Evolutionary conservation across 2,888 invertebrate genomes (phyloP).

Genomic region (Parasteatoda lunata): DNA sequence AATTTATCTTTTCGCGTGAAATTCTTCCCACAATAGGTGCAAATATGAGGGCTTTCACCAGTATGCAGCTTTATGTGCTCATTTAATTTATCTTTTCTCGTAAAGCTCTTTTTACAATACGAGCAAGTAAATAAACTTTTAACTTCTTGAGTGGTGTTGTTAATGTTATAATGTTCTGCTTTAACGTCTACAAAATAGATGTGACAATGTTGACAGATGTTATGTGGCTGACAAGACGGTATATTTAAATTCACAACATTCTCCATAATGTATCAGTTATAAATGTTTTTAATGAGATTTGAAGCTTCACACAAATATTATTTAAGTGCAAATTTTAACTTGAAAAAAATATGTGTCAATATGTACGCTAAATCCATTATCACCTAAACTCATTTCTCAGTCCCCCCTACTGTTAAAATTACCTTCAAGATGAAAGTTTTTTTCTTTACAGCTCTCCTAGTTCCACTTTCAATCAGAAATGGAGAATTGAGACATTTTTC

Average conservation of each 20-base stretch:
- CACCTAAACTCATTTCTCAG: neutral
- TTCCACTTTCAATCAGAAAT: constrained; percentile 65
- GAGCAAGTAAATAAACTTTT: constrained; percentile 51
- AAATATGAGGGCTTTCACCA: constrained; percentile 61
- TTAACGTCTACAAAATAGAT: constrained; percentile 65
- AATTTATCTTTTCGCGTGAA: constrained; percentile 60
- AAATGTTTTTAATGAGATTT: neutral
- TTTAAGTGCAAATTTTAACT: too few relatives aligned
- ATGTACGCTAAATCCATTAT: neutral
- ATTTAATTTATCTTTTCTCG: constrained; percentile 63
- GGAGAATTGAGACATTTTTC: constrained; percentile 62
- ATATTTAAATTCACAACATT: constrained; percentile 64
- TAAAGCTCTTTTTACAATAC: constrained; percentile 59
- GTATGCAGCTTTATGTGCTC: constrained; percentile 61
- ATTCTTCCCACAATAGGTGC: constrained; percentile 60
- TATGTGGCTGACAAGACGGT: constrained; percentile 56
- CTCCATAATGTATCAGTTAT: constrained; percentile 20
- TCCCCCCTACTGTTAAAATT: constrained; percentile 31
- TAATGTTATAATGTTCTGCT: constrained; percentile 47
- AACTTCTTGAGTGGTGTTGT: constrained; percentile 28
- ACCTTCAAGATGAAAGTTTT: constrained; percentile 58
- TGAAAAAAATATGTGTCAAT: neutral
- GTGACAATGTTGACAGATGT: constrained; percentile 59
- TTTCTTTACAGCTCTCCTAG: constrained; percentile 57
- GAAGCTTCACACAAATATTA: neutral